phyloP scores from a whole-genome alignment of 2,797 vertebrate genomes.

The Sebastes hopkinsi region DNA sequence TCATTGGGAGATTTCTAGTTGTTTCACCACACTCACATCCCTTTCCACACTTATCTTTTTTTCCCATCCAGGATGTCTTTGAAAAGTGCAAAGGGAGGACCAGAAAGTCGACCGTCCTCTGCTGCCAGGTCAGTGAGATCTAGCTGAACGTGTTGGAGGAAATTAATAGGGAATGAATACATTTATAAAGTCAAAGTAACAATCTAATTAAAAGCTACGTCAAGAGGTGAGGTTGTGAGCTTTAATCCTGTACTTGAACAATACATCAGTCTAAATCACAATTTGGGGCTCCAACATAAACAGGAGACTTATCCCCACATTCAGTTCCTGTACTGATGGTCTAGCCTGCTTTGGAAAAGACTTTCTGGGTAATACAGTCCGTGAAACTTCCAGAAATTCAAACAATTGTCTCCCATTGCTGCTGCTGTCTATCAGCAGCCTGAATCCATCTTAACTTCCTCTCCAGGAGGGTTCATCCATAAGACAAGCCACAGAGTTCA shows the following conservation, averaged over 20 bases:
- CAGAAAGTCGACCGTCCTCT: constrained; percentile 59
- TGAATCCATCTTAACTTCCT: not conserved
- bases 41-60: constrained; percentile 18
- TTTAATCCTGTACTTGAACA: not conserved
- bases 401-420: not conserved
- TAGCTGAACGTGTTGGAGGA: not conserved
- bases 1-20: not conserved
- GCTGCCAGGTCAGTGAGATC: constrained; percentile 69
- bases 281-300: not conserved
- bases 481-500: not conserved
- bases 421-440: constrained; percentile 1
- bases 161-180: not conserved
- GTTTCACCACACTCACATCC: not conserved
- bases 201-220: not conserved
- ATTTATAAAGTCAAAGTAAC: not conserved
- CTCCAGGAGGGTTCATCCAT: not conserved
- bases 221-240: not conserved
- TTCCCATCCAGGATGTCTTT: constrained; percentile 71
- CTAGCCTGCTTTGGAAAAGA: not conserved
- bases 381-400: not conserved
- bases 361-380: not conserved
- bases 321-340: not conserved
- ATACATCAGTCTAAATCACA: not conserved
- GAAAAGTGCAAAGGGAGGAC: constrained; percentile 63
- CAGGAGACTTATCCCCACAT: accelerated